These are phyloP conservation scores for Parascotia fuliginaria DNA, from an alignment of 2,888 invertebrate genomes.

Conservation along the genomic window DNA sequence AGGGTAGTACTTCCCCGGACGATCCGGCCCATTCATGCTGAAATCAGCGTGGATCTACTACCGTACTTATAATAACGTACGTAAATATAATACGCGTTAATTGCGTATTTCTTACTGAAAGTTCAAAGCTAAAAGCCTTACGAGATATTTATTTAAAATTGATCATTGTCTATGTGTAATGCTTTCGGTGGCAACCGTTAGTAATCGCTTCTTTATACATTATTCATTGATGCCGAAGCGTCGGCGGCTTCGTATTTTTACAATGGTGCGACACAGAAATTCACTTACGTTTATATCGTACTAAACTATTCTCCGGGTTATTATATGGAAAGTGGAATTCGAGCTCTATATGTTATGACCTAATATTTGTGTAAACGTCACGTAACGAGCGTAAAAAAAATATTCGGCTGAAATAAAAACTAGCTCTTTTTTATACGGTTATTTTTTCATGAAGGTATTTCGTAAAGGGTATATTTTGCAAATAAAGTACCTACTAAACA, in stretches of 20 bases:
- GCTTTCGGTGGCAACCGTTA: constrained; percentile 41
- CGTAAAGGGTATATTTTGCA: neutral
- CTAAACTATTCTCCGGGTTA: constrained; percentile 38
- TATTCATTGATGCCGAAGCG: constrained; percentile 42
- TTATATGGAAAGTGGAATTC: constrained; percentile 20
- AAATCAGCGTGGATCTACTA: too few species aligned
- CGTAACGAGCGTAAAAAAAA: constrained; percentile 19
- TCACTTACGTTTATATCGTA: constrained; percentile 54
- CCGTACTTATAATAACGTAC: too few species aligned
- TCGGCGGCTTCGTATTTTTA: constrained; percentile 46
- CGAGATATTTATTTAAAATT: too few species aligned
- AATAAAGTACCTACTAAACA: neutral
- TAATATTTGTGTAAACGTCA: constrained; percentile 35
- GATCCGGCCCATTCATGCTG: too few species aligned
- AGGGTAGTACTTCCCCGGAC: too few species aligned
- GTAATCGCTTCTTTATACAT: constrained; percentile 41
- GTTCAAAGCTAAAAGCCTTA: neutral
- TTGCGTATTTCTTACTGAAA: neutral
- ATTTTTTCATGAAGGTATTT: constrained; percentile 6
- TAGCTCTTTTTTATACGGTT: constrained; percentile 1
- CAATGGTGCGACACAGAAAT: constrained; percentile 54
- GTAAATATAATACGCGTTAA: too few species aligned
- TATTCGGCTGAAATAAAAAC: constrained; percentile 14
- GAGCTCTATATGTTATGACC: constrained; percentile 25
- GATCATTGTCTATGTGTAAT: too few species aligned